These are phyloP conservation scores for Danio choprae DNA, from an alignment of 2,797 vertebrate species.

Conservation along the genomic window DNA sequence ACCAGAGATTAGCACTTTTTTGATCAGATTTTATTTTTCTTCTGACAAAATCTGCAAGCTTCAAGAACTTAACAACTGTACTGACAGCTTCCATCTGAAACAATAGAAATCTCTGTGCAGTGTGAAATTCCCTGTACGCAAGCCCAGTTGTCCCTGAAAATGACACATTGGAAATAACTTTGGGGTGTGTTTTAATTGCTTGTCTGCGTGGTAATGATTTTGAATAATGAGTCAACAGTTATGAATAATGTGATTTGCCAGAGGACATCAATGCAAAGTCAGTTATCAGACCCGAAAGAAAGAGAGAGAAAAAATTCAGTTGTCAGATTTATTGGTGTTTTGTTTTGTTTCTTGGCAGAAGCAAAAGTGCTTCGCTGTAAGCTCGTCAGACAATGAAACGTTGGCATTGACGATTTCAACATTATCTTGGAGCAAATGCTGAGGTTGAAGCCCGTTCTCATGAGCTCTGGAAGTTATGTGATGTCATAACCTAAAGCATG, in stretches of 20 bases:
- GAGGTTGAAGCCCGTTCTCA: constrained; percentile 18
- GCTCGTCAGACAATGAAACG: constrained; percentile 33
- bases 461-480: constrained; percentile 25
- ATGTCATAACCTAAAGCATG: constrained; percentile 25
- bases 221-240: constrained; percentile 58
- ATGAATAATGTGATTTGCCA: constrained; percentile 59
- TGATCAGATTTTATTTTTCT: neutral
- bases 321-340: constrained; percentile 56
- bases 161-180: constrained; percentile 40
- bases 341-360: constrained; percentile 49
- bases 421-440: constrained; percentile 30
- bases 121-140: constrained; percentile 19
- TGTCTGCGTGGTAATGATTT: constrained; percentile 54
- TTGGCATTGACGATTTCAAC: constrained; percentile 35
- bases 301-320: constrained; percentile 33
- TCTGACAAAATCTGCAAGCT: neutral
- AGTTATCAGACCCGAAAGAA: constrained; percentile 42
- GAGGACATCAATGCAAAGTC: constrained; percentile 56
- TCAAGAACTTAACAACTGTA: neutral
- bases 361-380: constrained; percentile 49
- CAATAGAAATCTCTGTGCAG: constrained; percentile 29
- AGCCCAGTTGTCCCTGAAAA: constrained; percentile 28
- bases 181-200: constrained; percentile 55
- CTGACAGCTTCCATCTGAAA: constrained; percentile 4
- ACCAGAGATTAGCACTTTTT: constrained; percentile 4